A percentile compares a stretch with the other conserved stretches of the same genome.
phyloP scores from a whole-genome alignment of 2,797 vertebrate species.

The Potorous gilbertii region DNA sequence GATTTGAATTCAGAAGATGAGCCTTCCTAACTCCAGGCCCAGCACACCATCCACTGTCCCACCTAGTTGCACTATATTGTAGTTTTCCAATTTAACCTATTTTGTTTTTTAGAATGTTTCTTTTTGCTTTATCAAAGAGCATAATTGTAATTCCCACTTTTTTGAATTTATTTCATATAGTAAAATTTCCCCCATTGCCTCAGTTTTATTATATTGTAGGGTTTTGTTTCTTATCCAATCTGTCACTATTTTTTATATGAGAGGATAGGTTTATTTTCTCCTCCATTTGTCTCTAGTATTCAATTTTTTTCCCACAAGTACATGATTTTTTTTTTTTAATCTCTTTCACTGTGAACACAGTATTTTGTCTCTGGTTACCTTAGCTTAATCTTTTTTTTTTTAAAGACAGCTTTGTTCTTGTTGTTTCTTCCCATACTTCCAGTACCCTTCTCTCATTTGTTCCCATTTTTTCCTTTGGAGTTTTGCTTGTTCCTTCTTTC shows the following conservation, averaged over 20 bases:
- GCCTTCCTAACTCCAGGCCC: not conserved
- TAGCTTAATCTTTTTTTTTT: not conserved
- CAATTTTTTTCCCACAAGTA: not conserved
- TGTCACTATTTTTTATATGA: not conserved
- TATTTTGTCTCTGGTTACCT: not conserved
- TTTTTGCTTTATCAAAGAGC: not conserved
- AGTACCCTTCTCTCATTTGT: not conserved
- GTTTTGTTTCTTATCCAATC: not conserved
- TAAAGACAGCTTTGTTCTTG: not conserved
- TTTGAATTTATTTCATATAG: not conserved
- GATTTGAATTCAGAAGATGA: not conserved
- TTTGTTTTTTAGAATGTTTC: not conserved
- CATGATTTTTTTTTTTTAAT: not conserved
- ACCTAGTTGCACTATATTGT: not conserved
- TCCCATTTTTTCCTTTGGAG: slow-evolving; percentile 34
- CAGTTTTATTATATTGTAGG: not conserved
- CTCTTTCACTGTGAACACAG: not conserved
- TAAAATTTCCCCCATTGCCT: not conserved
- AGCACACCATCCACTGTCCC: not conserved
- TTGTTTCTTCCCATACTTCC: not conserved
- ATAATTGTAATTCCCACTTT: not conserved
- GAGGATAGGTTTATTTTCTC: not conserved
- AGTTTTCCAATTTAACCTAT: not conserved
- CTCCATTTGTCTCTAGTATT: not conserved
- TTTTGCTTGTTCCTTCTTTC: not conserved